These are phyloP conservation scores for Natator depressus DNA, from an alignment of 2,113 vertebrate species.

Conservation along the genomic window DNA sequence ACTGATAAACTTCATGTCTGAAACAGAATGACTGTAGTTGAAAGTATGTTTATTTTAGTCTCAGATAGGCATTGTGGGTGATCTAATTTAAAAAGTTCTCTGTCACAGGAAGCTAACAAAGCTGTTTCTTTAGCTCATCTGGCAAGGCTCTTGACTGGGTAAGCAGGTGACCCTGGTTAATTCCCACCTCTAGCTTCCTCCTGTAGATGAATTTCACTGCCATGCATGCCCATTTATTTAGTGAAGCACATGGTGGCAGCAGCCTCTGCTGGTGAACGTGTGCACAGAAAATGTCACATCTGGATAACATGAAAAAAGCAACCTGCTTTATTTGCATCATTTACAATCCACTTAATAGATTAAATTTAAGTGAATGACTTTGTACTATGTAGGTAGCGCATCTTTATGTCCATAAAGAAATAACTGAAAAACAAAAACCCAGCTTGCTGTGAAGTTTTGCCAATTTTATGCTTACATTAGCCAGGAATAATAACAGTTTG, in stretches of 20 bases:
- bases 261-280: constrained; percentile 61
- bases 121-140: background rate
- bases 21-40: background rate
- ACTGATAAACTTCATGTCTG: background rate
- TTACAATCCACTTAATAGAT: background rate
- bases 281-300: background rate
- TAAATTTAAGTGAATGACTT: rapidly evolving
- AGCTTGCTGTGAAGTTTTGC: rapidly evolving
- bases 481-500: rapidly evolving
- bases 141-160: background rate
- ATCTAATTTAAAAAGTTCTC: background rate
- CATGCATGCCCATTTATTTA: background rate
- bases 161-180: background rate
- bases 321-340: background rate
- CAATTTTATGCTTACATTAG: background rate
- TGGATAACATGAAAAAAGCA: too few relatives aligned
- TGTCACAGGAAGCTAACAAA: background rate
- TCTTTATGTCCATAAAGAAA: background rate
- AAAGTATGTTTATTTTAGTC: background rate
- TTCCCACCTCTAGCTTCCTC: background rate
- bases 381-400: background rate
- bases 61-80: background rate
- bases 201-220: background rate
- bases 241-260: constrained; percentile 42
- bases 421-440: background rate